Base-by-base conservation (phyloP, 2,888 invertebrate genomes). In the Cheilosia vernalis region DNA sequence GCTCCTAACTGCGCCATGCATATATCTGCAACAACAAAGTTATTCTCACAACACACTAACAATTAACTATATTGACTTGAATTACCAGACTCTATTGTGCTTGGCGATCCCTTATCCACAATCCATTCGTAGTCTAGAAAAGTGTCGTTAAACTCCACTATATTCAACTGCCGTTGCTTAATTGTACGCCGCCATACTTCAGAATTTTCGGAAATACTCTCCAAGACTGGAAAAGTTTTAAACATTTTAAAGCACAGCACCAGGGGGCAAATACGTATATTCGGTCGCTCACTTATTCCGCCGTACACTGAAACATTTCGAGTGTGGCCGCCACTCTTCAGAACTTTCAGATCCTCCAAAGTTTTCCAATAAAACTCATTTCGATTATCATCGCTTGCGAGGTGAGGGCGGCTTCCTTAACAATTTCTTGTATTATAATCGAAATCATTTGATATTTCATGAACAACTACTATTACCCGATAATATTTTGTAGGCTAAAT, bases 291-390 rank as follows among this genome's bases (percentile, higher is more conserved):
- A 83, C 83, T 79, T 73, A 83, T 79, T 67, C 66, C 83, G 7
- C 70, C 58, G 67, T 83, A 63, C 27, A 83, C 79, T n/a, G 83
- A 83, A 83, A 79, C 58, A 64, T 83, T 83, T 69, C 33, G 79
- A 73, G 72, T 73, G 49, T 58, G 83, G 67, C 24, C 49, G 33
- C 61, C n/a, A 63, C 73, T 83, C 24, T 67, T 79, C 61, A 83
- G 56, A 79, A 83, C 79, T 83, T 73, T 73, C 49, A 79, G 49
- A 63, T 78, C 63, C 56, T 83, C 67, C 67, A 83, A 79, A 79
- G 72, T 83, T 83, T 83, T 79, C 83, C 83, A 83, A 83, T 83
- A 83, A 83, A 79, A 83, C 40, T 73, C 79, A 53, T 73, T 73
- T 63, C 79, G 66, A 73, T 79, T 53, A 17, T n/a, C 42, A 30